Evolutionary conservation across 1,140 invertebrate genomes (phyloP), one percentile per base, ranked within the genome.

Genomic region (Saccostrea echinata): DNA sequence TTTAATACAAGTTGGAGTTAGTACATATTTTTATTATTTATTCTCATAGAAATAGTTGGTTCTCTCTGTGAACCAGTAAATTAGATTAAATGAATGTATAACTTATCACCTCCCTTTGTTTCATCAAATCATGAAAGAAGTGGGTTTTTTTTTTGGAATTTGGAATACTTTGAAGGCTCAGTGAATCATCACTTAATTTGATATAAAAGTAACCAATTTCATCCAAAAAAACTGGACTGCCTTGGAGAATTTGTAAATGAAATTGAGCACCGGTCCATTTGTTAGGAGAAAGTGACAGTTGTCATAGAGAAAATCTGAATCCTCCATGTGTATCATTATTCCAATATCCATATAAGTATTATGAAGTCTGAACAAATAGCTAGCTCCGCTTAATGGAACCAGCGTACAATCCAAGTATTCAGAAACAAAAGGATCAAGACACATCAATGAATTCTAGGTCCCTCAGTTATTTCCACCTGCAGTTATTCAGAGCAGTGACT

Each of bases 161-260:
- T 76, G 27, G n/a, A 27, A 68, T 9, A 68, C 64, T 76, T 76
- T 76, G 57, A 64, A 76, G 64, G 24, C 27, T 30, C 12, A 16
- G 68, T 76, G 68, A 76, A 33, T 76, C 68, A 76, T 76, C 68
- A 76, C 13, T 76, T 61, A 43, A 43, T 43, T 43, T 43, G 43
- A 43, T 43, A 61, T 61, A 33, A 76, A 33, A 76, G 24, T 35
- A 30, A 76, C 68, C 68, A 33, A 30, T 33, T 30, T 76, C 55
- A 61, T 21, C 6, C 68, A 33, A 24, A 30, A n/a, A 71, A 33
- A 27, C 68, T 76, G 12, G 12, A 76, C 16, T 33, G 13, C 68
- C 33, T 27, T 4, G 3, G 68, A 76, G 68, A 30, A 27, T 76
- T 76, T 0, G 18, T 27, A 30, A 76, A 76, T 76, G 27, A 76